Conservation (phyloP, 2,888 invertebrate species). For the Orchesellides sinensis region DNA sequence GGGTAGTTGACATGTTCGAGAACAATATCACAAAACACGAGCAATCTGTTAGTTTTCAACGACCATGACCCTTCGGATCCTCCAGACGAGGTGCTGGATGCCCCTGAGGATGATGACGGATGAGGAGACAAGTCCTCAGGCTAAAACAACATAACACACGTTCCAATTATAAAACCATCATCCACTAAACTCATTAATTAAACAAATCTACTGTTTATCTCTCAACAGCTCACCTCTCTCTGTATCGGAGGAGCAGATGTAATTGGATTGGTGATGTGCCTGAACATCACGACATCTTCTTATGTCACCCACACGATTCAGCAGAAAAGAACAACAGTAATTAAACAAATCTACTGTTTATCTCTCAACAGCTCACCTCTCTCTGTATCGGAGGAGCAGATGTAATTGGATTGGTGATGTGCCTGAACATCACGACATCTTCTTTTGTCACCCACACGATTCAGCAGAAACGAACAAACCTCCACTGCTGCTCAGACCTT, state of each 20-base stretch:
- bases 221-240: constrained; percentile 19
- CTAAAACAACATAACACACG: constrained; percentile 12
- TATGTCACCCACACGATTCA: neutral
- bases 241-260: constrained; percentile 16
- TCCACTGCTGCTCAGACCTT: neutral
- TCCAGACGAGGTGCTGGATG: no score
- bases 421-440: constrained; percentile 23
- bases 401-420: neutral
- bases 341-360: neutral
- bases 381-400: constrained; percentile 15
- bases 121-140: constrained; percentile 44
- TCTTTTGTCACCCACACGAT: neutral
- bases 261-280: neutral
- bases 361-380: neutral
- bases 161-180: neutral
- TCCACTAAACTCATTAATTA: neutral
- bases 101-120: constrained; percentile 18
- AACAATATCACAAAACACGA: constrained; percentile 73
- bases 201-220: neutral
- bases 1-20: constrained; percentile 72
- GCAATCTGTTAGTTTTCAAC: constrained; percentile 31
- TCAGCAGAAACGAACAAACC: no score
- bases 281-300: constrained; percentile 24
- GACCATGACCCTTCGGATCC: no score
- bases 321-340: no score